A percentile compares a stretch with the other conserved stretches of the same genome.
Conservation (phyloP, 2,888 invertebrate species). For the Eristalis pertinax region DNA sequence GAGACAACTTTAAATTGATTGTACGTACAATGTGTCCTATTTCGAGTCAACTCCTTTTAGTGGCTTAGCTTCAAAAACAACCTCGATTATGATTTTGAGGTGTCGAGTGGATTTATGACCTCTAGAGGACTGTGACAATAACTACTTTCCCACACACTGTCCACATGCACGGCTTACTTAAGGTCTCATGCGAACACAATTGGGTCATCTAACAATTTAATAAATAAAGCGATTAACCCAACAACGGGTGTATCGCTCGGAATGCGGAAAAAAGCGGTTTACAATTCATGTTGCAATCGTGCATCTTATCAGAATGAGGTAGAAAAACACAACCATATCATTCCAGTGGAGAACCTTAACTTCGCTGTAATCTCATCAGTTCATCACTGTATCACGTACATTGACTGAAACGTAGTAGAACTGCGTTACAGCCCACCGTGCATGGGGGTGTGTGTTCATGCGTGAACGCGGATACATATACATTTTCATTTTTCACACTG, state of each 20-base stretch:
- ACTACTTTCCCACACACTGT: background rate
- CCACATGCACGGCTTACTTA: background rate
- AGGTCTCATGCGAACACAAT: background rate
- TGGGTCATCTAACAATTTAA: background rate
- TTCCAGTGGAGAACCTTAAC: background rate
- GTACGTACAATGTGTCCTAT: too few species aligned
- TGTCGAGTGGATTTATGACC: background rate
- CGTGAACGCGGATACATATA: background rate
- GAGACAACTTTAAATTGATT: background rate
- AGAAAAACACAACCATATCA: background rate
- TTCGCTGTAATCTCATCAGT: background rate
- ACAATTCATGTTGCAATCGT: background rate
- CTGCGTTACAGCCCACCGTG: background rate
- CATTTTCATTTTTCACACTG: background rate
- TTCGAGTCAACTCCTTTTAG: too few species aligned
- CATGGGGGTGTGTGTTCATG: background rate
- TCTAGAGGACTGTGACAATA: background rate
- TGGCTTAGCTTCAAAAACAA: background rate
- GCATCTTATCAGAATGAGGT: background rate
- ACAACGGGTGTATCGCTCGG: background rate
- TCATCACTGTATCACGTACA: conserved; percentile 15
- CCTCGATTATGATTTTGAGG: background rate
- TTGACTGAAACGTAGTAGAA: background rate
- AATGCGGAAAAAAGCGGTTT: background rate
- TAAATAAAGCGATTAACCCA: background rate